Conservation (phyloP, 2,888 invertebrate genomes). For the Coremacera marginata region DNA sequence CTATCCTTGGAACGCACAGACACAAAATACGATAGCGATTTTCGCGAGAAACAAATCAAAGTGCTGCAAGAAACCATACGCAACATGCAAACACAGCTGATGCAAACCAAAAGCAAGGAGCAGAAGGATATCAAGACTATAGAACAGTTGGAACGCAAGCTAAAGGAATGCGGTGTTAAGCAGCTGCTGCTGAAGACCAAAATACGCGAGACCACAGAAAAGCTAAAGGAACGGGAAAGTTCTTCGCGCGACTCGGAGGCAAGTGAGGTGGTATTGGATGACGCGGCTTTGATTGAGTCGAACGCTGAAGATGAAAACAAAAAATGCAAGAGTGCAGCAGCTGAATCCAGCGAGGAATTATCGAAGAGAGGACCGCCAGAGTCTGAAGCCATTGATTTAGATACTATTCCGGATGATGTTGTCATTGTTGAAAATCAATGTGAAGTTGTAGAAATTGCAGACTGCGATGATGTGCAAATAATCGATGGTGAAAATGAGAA, state of each 20-base stretch:
- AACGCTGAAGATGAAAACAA: neutral
- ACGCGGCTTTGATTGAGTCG: neutral
- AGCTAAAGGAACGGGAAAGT: conserved; percentile 56
- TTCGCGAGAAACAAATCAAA: conserved; percentile 88
- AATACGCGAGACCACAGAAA: conserved; percentile 62
- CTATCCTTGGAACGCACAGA: conserved; percentile 89
- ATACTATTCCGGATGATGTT: conserved; percentile 62
- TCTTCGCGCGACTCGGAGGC: conserved; percentile 56
- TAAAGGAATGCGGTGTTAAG: conserved; percentile 68
- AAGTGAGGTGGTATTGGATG: conserved; percentile 52
- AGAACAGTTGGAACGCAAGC: conserved; percentile 64
- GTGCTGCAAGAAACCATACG: conserved; percentile 69
- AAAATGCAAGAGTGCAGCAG: neutral
- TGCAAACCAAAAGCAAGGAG: conserved; percentile 67
- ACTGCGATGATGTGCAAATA: conserved; percentile 11
- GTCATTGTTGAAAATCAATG: conserved; percentile 58
- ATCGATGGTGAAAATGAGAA: neutral
- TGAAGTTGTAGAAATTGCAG: conserved; percentile 54
- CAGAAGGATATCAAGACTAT: conserved; percentile 64
- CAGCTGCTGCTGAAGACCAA: conserved; percentile 68
- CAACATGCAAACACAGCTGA: conserved; percentile 68
- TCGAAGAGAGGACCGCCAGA: neutral
- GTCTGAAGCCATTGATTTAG: conserved; percentile 60
- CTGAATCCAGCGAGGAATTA: neutral
- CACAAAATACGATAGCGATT: conserved; percentile 81